A percentile compares a stretch with the other conserved stretches of the same genome.
These are phyloP conservation scores for Heliconius ethilla DNA, from an alignment of 2,888 invertebrate genomes.

Conservation along the genomic window DNA sequence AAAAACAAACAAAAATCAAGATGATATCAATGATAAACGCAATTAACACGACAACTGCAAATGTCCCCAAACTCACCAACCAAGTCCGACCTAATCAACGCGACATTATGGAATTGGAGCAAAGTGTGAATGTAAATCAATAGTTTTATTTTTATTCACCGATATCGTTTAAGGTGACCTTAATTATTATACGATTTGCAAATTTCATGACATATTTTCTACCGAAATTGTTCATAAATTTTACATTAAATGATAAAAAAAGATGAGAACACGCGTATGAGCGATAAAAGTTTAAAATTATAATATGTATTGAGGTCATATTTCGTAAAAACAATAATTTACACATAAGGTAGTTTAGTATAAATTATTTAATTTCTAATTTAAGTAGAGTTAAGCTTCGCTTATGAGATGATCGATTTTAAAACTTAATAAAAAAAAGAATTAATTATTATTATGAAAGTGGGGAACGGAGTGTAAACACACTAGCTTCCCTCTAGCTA, in stretches of 20 bases:
- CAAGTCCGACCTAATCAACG: conserved; percentile 57
- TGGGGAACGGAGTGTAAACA: no score
- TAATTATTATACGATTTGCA: conserved; percentile 12
- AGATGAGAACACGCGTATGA: background rate
- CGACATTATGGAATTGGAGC: conserved; percentile 16
- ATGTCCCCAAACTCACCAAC: conserved; percentile 44
- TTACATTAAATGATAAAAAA: conserved; percentile 8
- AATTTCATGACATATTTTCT: background rate
- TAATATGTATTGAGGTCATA: background rate
- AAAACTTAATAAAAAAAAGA: no score
- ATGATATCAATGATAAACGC: conserved; percentile 60
- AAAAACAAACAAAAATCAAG: conserved; percentile 49
- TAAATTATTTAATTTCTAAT: background rate
- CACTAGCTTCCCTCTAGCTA: no score
- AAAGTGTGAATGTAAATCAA: conserved; percentile 13
- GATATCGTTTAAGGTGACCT: conserved; percentile 16
- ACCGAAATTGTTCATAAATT: background rate
- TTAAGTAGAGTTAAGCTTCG: background rate
- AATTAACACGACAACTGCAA: conserved; percentile 53
- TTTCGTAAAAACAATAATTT: background rate
- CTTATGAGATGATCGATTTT: background rate
- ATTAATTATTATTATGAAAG: no score
- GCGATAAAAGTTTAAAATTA: background rate
- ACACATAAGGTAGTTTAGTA: background rate
- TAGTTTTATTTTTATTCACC: conserved; percentile 9